Conservation (phyloP, 1,140 invertebrate genomes). For the Periplaneta americana region DNA sequence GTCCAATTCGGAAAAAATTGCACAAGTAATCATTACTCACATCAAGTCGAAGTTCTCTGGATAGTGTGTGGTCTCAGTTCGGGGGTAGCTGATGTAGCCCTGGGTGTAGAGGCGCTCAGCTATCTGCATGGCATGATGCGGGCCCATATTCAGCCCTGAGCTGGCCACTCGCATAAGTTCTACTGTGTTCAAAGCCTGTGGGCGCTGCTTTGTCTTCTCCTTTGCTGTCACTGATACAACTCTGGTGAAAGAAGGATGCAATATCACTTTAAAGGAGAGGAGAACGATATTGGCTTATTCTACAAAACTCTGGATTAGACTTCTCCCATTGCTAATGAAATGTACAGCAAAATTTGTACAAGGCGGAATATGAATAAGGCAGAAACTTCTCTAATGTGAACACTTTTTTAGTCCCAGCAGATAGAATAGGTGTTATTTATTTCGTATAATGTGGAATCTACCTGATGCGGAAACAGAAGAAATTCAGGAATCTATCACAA, state of each 20-base stretch:
- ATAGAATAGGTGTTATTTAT: too few species aligned
- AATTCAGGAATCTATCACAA: too few species aligned
- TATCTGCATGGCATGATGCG: constrained; percentile 94
- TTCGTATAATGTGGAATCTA: too few species aligned
- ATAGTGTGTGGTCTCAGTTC: constrained; percentile 96
- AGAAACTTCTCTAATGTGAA: too few species aligned
- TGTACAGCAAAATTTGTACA: too few species aligned
- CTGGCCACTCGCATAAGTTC: constrained; percentile 95
- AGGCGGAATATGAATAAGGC: too few species aligned
- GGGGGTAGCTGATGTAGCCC: constrained; percentile 92
- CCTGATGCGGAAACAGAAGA: too few species aligned
- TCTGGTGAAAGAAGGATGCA: constrained; percentile 38
- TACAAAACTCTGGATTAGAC: too few species aligned
- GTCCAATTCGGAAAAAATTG: too few species aligned
- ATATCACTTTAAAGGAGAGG: neutral
- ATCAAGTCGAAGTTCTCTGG: constrained; percentile 90
- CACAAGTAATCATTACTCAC: constrained; percentile 46
- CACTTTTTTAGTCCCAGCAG: too few species aligned
- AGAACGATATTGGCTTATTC: neutral
- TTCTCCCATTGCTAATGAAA: too few species aligned
- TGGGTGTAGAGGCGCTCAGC: constrained; percentile 90
- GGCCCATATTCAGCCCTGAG: constrained; percentile 87
- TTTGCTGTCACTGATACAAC: constrained; percentile 65
- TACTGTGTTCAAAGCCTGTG: constrained; percentile 92
- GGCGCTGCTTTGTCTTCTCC: constrained; percentile 80